phyloP scores from a whole-genome alignment of 2,113 vertebrate genomes.

The Cyrtonyx montezumae region DNA sequence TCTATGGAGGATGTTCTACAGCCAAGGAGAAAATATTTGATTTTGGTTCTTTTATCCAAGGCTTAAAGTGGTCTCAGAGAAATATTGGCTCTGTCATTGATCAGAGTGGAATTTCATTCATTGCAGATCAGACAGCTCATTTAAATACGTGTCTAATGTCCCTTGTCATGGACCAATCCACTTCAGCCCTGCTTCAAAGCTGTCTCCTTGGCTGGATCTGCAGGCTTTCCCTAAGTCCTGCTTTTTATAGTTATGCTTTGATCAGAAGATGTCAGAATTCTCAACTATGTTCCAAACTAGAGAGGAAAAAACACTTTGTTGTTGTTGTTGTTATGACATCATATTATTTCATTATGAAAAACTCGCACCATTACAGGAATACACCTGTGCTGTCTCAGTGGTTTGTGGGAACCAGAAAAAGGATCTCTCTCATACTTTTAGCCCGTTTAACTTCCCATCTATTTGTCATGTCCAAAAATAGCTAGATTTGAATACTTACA shows the following conservation, averaged over 20 bases:
- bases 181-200: slow-evolving; percentile 51
- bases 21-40: slow-evolving; percentile 43
- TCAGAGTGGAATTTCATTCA: slow-evolving; percentile 56
- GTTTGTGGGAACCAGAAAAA: not conserved
- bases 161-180: slow-evolving; percentile 41
- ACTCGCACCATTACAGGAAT: not conserved
- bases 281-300: not conserved
- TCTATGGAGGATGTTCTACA: slow-evolving; percentile 49
- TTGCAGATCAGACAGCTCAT: slow-evolving; percentile 37
- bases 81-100: slow-evolving; percentile 32
- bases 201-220: not conserved
- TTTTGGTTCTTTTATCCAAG: slow-evolving; percentile 27
- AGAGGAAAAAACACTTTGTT: not conserved
- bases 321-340: not conserved
- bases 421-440: not conserved
- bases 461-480: not conserved
- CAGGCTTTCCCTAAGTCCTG: not conserved
- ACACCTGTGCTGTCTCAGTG: not conserved
- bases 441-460: not conserved
- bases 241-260: slow-evolving; percentile 16
- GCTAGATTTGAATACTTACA: not conserved
- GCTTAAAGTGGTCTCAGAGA: slow-evolving; percentile 46
- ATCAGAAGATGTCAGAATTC: slow-evolving; percentile 22
- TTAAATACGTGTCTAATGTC: slow-evolving; percentile 47
- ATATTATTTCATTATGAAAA: not conserved